Base-by-base conservation (phyloP, 2,113 vertebrate genomes). In the Euleptes europaea region DNA sequence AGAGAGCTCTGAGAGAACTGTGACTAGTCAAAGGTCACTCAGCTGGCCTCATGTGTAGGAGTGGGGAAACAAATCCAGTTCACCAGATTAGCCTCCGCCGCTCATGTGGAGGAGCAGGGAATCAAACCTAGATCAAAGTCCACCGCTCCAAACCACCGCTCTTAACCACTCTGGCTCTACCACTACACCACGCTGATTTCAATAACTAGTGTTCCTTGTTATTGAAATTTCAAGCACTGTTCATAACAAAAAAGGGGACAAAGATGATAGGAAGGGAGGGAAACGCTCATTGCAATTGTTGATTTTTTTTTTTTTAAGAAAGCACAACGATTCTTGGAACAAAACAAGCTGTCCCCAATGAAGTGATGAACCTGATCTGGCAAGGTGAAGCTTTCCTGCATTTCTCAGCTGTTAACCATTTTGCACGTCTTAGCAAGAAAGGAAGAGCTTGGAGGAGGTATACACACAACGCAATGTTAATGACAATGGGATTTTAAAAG, bases 321-420 rank as follows among this genome's bases (percentile, higher is more conserved):
- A 69, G 28, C 15, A n/a, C 84, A 54, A 51, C 83, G 51, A 70
- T 1, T 8, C 14, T n/a, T n/a, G 17, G 77, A 21, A 44, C 44
- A 28, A 84, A 40, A 47, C 1, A 2, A 14, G 78, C 0, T 28
- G 33, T n/a, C 74, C 60, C 40, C 73, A 1, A 73, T 0, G 0
- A 14, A 8, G 42, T 1, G 3, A 11, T 9, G 26, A 35, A 23
- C 66, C 82, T 63, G 78, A 21, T 31, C 76, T 80, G 11, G 0
- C 12, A 3, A 12, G 14, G 0, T 0, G 4, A 72, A 13, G 4
- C 0, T 0, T 3, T 63, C 1, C 0, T 1, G 1, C 70, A 23
- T 82, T 74, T 80, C 75, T 9, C 73, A 28, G 47, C 67, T 82
- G 35, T 42, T 5, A 23, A 28, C 5, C 76, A 3, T 11, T 76